Conservation (phyloP, 2,797 vertebrate species). For the Myotis myotis region DNA sequence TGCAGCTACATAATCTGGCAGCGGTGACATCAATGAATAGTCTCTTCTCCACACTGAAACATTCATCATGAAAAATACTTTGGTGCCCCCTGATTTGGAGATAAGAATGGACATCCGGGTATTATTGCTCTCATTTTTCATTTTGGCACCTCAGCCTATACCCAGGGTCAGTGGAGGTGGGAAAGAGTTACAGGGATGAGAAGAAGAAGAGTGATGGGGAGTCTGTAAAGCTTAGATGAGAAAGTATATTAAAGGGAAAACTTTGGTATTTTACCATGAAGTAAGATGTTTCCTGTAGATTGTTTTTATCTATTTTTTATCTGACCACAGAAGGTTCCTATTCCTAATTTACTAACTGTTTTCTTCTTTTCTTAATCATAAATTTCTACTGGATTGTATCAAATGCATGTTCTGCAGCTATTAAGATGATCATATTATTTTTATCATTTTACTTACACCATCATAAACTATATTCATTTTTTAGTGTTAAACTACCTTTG, state of each 20-base stretch:
- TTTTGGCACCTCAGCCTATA: background rate
- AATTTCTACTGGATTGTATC: background rate
- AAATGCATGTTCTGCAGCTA: background rate
- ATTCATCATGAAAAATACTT: background rate
- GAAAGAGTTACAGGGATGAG: background rate
- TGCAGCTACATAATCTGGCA: background rate
- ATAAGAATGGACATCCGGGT: background rate
- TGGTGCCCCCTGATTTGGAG: background rate
- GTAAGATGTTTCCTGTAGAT: background rate
- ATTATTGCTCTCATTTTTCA: background rate
- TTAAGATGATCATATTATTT: background rate
- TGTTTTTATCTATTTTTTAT: background rate
- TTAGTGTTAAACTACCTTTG: background rate
- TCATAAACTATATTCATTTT: background rate
- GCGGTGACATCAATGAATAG: background rate
- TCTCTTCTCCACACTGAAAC: background rate
- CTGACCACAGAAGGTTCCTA: background rate
- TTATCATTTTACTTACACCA: background rate
- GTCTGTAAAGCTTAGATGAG: background rate
- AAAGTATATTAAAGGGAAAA: accelerated
- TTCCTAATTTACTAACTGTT: background rate
- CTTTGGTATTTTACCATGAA: background rate
- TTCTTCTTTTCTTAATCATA: background rate
- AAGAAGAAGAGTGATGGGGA: background rate
- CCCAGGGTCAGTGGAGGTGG: background rate